Evolutionary conservation across 2,888 invertebrate species (phyloP).

Genomic region (Nomada fabriciana): DNA sequence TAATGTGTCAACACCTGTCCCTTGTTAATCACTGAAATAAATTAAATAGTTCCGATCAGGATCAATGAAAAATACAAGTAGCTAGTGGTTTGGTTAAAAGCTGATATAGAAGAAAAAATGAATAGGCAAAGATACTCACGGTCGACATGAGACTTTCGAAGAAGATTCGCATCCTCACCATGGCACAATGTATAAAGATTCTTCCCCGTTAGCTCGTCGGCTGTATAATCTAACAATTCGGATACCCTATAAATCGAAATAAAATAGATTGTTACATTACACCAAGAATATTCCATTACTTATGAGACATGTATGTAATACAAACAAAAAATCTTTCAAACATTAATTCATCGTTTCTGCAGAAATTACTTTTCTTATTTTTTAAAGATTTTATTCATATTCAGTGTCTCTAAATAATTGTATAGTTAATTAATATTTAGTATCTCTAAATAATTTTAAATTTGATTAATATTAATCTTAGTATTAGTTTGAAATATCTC

Average conservation of each 20-base stretch:
- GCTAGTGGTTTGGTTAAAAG: too few species aligned
- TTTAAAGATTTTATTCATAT: too few species aligned
- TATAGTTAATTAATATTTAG: too few species aligned
- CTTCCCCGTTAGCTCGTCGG: constrained; percentile 97
- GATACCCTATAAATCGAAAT: constrained; percentile 89
- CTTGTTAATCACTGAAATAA: constrained; percentile 94
- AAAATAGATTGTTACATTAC: not conserved
- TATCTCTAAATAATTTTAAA: too few species aligned
- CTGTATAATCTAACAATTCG: constrained; percentile 95
- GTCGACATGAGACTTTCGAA: constrained; percentile 97
- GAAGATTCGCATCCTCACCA: constrained; percentile 96
- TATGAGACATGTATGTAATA: too few species aligned
- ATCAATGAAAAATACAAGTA: not conserved
- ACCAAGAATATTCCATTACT: not conserved
- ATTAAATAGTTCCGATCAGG: not conserved
- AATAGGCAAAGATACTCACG: constrained; percentile 89
- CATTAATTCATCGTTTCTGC: not conserved
- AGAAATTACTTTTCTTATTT: not conserved
- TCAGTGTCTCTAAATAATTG: too few species aligned
- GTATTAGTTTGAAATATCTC: not conserved
- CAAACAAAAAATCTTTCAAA: not conserved
- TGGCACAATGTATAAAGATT: constrained; percentile 97
- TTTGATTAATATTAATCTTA: too few species aligned
- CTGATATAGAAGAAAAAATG: not conserved
- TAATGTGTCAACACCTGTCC: constrained; percentile 98